Percentiles rank a stretch among this genome's conserved stretches.
phyloP scores from a whole-genome alignment of 2,888 invertebrate species.

The Vesta saturnalis region DNA sequence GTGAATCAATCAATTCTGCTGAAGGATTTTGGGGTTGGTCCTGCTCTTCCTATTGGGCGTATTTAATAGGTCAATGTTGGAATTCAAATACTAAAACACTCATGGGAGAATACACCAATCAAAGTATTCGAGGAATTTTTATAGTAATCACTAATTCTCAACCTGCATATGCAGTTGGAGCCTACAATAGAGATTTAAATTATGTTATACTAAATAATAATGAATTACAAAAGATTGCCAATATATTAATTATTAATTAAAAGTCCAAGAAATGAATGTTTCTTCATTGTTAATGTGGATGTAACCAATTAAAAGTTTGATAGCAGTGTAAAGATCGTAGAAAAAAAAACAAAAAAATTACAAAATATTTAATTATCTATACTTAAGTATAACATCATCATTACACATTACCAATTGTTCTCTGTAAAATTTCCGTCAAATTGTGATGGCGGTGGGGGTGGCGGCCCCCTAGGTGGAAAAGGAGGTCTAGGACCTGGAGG shows the following conservation, averaged over 20 bases:
- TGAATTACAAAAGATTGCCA: neutral
- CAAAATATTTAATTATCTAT: too few species aligned
- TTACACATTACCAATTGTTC: conserved; percentile 49
- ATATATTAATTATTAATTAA: too few species aligned
- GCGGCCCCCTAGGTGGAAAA: conserved; percentile 76
- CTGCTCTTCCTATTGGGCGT: conserved; percentile 68
- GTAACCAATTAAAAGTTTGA: too few species aligned
- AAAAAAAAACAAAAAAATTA: too few species aligned
- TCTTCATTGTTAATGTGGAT: too few species aligned
- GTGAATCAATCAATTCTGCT: conserved; percentile 71
- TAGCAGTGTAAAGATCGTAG: too few species aligned
- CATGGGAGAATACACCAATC: conserved; percentile 64
- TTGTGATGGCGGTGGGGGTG: conserved; percentile 71
- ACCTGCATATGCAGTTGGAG: conserved; percentile 69
- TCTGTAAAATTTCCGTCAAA: conserved; percentile 48
- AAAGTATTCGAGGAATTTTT: conserved; percentile 63
- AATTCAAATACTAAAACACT: conserved; percentile 63
- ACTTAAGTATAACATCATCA: too few species aligned
- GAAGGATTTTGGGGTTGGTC: conserved; percentile 75
- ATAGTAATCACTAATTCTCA: conserved; percentile 66
- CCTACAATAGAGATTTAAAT: conserved; percentile 62
- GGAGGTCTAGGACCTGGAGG: conserved; percentile 64
- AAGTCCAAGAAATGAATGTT: too few species aligned
- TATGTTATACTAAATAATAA: conserved; percentile 6
- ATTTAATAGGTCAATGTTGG: conserved; percentile 68